These are phyloP conservation scores for chimpanzee (Pan troglodytes) DNA, from an alignment of 2,113 vertebrate species.

Conservation along the genomic window DNA sequence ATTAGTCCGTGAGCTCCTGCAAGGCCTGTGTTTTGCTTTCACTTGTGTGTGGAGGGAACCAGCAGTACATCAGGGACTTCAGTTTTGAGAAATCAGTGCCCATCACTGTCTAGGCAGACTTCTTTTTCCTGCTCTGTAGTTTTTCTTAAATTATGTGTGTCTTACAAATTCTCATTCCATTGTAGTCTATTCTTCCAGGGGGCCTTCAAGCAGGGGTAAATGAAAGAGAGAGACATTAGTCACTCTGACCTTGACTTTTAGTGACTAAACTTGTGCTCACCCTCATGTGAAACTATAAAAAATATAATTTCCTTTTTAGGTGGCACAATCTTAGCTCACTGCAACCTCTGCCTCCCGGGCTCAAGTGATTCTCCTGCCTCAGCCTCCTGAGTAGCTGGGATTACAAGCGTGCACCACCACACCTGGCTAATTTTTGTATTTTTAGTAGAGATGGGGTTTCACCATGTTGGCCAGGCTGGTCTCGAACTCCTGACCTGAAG, in stretches of 20 bases:
- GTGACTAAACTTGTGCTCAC: neutral
- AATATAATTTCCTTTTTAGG: neutral
- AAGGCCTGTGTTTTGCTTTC: neutral
- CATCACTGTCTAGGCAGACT: neutral
- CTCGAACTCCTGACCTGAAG: no score
- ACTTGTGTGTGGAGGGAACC: neutral
- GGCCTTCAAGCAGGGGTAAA: neutral
- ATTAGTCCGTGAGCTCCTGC: neutral
- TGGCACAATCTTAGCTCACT: no score
- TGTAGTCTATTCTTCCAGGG: neutral
- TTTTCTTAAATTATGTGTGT: neutral
- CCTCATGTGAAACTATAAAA: neutral
- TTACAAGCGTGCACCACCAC: no score
- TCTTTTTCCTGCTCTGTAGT: neutral
- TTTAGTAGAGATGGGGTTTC: no score
- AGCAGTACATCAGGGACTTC: neutral
- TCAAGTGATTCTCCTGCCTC: no score
- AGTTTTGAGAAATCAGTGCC: neutral
- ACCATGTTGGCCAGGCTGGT: no score
- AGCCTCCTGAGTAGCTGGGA: no score
- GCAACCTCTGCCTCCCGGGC: no score
- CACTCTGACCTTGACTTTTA: slow-evolving; percentile 16
- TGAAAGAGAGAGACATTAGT: neutral
- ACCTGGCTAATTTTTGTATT: no score
- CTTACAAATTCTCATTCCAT: neutral